These are phyloP conservation scores for Acanthosepion pharaonis DNA, from an alignment of 2,888 invertebrate species.

Conservation along the genomic window DNA sequence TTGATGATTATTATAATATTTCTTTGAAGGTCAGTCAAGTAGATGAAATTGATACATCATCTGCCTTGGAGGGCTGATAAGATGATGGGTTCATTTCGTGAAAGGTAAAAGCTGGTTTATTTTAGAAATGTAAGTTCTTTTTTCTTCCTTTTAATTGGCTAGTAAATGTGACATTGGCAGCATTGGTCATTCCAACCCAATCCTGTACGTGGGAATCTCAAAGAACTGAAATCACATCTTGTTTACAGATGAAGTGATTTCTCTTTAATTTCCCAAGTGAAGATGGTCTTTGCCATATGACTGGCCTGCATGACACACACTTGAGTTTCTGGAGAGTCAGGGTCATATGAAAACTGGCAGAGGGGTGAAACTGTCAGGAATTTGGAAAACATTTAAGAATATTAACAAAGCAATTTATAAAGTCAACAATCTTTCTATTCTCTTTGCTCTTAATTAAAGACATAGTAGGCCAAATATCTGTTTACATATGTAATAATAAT, in stretches of 20 bases:
- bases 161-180: not conserved
- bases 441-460: no score
- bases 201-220: not conserved
- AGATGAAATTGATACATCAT: not conserved
- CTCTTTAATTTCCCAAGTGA: not conserved
- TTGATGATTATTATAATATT: not conserved
- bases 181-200: not conserved
- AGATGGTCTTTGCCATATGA: not conserved
- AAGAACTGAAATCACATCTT: not conserved
- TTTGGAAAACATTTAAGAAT: not conserved
- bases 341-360: not conserved
- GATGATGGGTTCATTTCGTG: not conserved
- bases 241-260: not conserved
- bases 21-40: slow-evolving; percentile 4
- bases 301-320: not conserved
- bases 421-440: no score
- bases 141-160: not conserved
- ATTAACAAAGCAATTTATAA: no score
- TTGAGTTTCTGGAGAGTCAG: not conserved
- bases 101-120: not conserved
- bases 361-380: not conserved
- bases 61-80: not conserved
- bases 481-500: no score
- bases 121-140: not conserved
- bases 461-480: no score